Conservation (phyloP, 2,888 invertebrate species). For the Formica aserva region DNA sequence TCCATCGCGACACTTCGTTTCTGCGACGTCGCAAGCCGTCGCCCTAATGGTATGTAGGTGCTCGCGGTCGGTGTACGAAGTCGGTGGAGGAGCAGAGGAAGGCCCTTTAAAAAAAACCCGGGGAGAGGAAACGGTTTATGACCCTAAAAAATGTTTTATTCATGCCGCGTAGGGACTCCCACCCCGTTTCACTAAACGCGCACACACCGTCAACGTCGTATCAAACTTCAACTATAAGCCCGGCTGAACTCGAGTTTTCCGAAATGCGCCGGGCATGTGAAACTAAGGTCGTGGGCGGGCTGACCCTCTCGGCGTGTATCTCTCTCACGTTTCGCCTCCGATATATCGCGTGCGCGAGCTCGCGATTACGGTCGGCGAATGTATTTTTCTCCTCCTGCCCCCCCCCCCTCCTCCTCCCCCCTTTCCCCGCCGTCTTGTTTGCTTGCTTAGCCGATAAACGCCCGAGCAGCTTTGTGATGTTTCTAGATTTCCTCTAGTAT, state of each 20-base stretch:
- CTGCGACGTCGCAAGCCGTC: slow-evolving; percentile 47
- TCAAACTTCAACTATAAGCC: slow-evolving; percentile 78
- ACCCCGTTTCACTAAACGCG: slow-evolving; percentile 76
- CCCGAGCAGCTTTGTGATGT: slow-evolving; percentile 18
- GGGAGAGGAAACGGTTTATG: slow-evolving; percentile 71
- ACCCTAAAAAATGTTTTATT: slow-evolving; percentile 75
- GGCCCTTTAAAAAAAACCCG: slow-evolving; percentile 54
- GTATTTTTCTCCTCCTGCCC: slow-evolving; percentile 38
- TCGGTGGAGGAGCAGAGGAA: slow-evolving; percentile 24
- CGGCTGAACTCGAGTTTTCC: slow-evolving; percentile 75
- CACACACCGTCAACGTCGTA: slow-evolving; percentile 76
- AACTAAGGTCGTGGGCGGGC: slow-evolving; percentile 67
- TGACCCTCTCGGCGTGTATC: slow-evolving; percentile 69
- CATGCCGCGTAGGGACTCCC: slow-evolving; percentile 70
- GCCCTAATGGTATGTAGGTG: slow-evolving; percentile 59
- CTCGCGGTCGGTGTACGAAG: slow-evolving; percentile 47
- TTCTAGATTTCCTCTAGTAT: not conserved
- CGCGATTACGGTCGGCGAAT: slow-evolving; percentile 37
- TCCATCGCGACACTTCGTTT: slow-evolving; percentile 60
- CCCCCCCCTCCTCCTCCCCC: too few species aligned
- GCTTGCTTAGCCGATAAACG: slow-evolving; percentile 39
- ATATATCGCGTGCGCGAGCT: slow-evolving; percentile 42
- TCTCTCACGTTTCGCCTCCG: slow-evolving; percentile 68
- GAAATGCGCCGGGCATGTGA: slow-evolving; percentile 75
- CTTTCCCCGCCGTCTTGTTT: slow-evolving; percentile 1